phyloP scores from a whole-genome alignment of 2,113 vertebrate genomes.

The Oreochromis niloticus region DNA sequence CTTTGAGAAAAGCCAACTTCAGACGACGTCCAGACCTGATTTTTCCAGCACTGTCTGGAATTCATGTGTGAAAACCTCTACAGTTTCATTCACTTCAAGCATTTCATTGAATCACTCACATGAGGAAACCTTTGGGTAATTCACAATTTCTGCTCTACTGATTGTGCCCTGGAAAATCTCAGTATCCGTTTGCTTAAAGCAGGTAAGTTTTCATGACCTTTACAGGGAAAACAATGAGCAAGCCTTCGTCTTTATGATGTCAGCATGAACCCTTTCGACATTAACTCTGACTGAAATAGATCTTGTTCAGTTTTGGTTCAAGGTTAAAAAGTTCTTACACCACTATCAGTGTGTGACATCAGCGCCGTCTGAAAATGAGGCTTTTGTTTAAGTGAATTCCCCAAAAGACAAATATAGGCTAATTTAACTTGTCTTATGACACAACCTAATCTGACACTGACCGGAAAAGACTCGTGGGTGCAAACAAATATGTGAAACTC shows the following conservation, averaged over 20 bases:
- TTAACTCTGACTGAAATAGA: not conserved
- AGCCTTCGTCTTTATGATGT: not conserved
- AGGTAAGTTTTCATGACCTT: not conserved
- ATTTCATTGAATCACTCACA: not conserved
- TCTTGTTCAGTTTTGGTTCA: not conserved
- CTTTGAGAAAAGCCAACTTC: not conserved
- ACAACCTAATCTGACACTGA: not conserved
- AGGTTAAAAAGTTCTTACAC: not conserved
- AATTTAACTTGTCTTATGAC: not conserved
- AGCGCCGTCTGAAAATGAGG: not conserved
- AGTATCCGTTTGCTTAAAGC: not conserved
- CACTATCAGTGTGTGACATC: not conserved
- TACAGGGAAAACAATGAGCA: not conserved
- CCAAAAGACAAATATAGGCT: not conserved
- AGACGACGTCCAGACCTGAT: not conserved
- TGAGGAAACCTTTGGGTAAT: not conserved
- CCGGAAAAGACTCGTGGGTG: not conserved
- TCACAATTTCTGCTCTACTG: not conserved
- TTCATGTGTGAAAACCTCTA: not conserved
- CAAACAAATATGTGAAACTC: not conserved
- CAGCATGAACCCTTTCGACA: not conserved
- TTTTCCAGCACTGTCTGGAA: not conserved
- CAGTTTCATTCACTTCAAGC: not conserved
- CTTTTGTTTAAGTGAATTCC: not conserved
- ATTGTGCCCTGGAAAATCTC: not conserved